Conservation (phyloP, 92 coral and sea anemone species). For the Palythoa grandiflora region DNA sequence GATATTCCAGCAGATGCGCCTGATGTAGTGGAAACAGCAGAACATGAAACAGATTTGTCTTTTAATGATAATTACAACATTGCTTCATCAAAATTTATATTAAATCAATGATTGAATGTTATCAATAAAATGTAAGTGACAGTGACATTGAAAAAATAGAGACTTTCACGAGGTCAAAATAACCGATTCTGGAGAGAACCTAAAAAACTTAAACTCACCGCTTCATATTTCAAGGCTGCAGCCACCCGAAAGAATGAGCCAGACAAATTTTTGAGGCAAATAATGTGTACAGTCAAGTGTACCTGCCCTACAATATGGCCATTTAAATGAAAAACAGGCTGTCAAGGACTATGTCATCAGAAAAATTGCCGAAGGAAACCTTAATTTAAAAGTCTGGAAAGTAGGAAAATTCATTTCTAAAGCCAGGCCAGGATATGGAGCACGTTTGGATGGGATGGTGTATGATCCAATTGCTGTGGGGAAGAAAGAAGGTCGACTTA, state of each 20-base stretch:
- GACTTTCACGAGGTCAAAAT: conserved; percentile 63
- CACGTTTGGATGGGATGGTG: conserved; percentile 29
- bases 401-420: conserved; percentile 65
- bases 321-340: conserved; percentile 41
- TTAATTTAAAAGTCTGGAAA: conserved; percentile 56
- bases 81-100: not conserved
- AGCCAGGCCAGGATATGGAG: conserved; percentile 66
- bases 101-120: not conserved
- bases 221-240: conserved; percentile 61
- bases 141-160: conserved; percentile 56
- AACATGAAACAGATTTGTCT: not conserved
- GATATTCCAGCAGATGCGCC: conserved; percentile 56
- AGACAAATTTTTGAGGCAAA: conserved; percentile 59
- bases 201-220: conserved; percentile 47
- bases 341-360: conserved; percentile 45
- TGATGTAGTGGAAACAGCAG: conserved; percentile 52
- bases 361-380: conserved; percentile 22
- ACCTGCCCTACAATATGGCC: conserved; percentile 2
- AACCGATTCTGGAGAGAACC: conserved; percentile 47
- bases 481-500: conserved; percentile 55
- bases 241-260: conserved; percentile 58
- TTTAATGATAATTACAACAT: too few relatives aligned
- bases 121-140: conserved; percentile 49
- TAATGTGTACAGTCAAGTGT: conserved; percentile 53
- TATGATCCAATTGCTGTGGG: conserved; percentile 44